phyloP scores from a whole-genome alignment of 2,888 invertebrate species.

The Argyresthia albistria region DNA sequence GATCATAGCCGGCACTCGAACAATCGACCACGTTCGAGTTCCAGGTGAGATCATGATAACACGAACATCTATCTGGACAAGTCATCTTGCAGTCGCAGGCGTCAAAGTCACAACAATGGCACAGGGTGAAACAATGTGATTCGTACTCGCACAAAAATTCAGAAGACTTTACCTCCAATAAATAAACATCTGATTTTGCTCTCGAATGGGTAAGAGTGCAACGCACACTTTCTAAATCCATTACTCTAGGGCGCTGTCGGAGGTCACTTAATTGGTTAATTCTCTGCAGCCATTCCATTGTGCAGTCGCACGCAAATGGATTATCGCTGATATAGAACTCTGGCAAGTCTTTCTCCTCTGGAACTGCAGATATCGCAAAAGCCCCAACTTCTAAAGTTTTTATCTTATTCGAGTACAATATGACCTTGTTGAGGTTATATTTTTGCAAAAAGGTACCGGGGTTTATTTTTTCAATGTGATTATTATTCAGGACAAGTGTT shows the following conservation, averaged over 20 bases:
- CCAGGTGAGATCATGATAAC: slow-evolving; percentile 91
- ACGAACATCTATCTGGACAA: slow-evolving; percentile 88
- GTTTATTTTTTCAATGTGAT: slow-evolving; percentile 78
- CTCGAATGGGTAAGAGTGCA: slow-evolving; percentile 82
- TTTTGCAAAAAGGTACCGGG: slow-evolving; percentile 81
- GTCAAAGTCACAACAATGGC: slow-evolving; percentile 92
- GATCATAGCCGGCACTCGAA: slow-evolving; percentile 80
- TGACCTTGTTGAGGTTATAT: slow-evolving; percentile 80
- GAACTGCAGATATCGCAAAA: slow-evolving; percentile 76
- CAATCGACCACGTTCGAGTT: slow-evolving; percentile 89
- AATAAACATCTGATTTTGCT: slow-evolving; percentile 73
- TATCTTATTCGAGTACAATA: slow-evolving; percentile 82
- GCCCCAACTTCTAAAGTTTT: slow-evolving; percentile 80
- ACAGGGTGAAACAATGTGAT: slow-evolving; percentile 87
- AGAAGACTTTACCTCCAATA: slow-evolving; percentile 79
- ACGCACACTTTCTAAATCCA: slow-evolving; percentile 84
- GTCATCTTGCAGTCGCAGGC: slow-evolving; percentile 94
- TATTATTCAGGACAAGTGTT: slow-evolving; percentile 81
- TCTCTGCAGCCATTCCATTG: slow-evolving; percentile 88
- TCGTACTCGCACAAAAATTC: slow-evolving; percentile 88
- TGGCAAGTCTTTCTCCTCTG: slow-evolving; percentile 79
- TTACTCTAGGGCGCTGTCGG: slow-evolving; percentile 82
- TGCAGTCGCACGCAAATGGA: slow-evolving; percentile 89
- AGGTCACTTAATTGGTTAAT: slow-evolving; percentile 82
- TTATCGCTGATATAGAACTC: slow-evolving; percentile 87